Percentiles rank a stretch among this genome's conserved stretches.
Conservation (phyloP, 2,888 invertebrate genomes). For the Chrysolina haemoptera region DNA sequence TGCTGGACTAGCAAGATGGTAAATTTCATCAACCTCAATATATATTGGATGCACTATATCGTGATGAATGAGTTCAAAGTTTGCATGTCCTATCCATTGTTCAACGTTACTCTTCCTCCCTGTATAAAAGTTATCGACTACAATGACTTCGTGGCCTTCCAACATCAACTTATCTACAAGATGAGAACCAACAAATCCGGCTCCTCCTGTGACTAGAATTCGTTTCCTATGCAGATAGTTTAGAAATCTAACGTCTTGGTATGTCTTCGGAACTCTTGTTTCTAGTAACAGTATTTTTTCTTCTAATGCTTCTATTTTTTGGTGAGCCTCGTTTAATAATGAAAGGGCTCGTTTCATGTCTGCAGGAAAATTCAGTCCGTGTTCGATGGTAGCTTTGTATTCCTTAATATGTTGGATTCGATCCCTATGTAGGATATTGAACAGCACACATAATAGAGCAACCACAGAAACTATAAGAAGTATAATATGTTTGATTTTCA, state of each 20-base stretch:
- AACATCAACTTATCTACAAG: slow-evolving; percentile 96
- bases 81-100: slow-evolving; percentile 99
- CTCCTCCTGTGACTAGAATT: slow-evolving; percentile 96
- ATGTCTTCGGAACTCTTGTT: slow-evolving; percentile 83
- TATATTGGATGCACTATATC: slow-evolving; percentile 98
- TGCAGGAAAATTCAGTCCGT: slow-evolving; percentile 53
- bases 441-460: slow-evolving; percentile 46
- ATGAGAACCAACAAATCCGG: slow-evolving; percentile 99
- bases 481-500: slow-evolving; percentile 48
- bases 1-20: slow-evolving; percentile 98
- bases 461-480: slow-evolving; percentile 36
- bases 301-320: slow-evolving; percentile 78
- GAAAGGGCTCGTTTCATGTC: slow-evolving; percentile 56
- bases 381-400: slow-evolving; percentile 48
- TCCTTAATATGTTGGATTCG: slow-evolving; percentile 44
- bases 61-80: slow-evolving; percentile 98
- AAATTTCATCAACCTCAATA: slow-evolving; percentile 98
- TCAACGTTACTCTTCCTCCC: slow-evolving; percentile 97
- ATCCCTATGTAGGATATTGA: slow-evolving; percentile 62
- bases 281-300: slow-evolving; percentile 82
- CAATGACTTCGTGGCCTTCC: slow-evolving; percentile 96
- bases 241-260: slow-evolving; percentile 92
- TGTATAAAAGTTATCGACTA: slow-evolving; percentile 98
- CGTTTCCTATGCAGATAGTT: slow-evolving; percentile 94
- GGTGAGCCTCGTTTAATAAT: slow-evolving; percentile 75